Conservation (phyloP, 2,113 vertebrate genomes). For the Falcunculus frontatus region DNA sequence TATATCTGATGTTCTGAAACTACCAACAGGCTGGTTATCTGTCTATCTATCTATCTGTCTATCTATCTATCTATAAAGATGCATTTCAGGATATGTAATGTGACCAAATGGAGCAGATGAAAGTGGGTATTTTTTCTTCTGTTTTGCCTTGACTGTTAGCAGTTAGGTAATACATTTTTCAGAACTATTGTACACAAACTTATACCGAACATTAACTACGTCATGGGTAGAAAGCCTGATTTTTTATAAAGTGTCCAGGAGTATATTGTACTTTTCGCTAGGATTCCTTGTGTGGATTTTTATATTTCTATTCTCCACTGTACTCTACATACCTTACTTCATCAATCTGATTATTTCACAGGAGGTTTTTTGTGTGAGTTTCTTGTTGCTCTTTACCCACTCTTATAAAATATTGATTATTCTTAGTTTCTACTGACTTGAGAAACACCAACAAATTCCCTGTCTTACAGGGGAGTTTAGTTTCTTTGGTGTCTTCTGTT, state of each 20-base stretch:
- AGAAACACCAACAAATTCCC: background rate
- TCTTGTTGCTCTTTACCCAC: background rate
- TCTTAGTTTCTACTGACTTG: background rate
- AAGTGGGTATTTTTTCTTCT: background rate
- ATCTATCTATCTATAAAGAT: background rate
- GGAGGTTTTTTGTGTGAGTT: background rate
- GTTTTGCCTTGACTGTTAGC: background rate
- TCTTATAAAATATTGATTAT: background rate
- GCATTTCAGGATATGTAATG: background rate
- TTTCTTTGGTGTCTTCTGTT: background rate
- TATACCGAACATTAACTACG: background rate
- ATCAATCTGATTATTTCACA: background rate
- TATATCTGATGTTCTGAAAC: background rate
- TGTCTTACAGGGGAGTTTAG: background rate
- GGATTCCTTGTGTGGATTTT: background rate
- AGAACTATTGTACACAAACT: background rate
- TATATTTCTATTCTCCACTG: background rate
- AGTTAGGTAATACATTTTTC: background rate
- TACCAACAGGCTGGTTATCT: background rate
- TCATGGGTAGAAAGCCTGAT: background rate
- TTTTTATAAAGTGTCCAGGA: background rate
- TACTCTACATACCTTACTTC: background rate
- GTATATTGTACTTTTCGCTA: background rate
- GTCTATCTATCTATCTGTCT: background rate
- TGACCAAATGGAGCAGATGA: background rate